Conservation (phyloP, 2,888 invertebrate genomes). For the Eudemis profundana region DNA sequence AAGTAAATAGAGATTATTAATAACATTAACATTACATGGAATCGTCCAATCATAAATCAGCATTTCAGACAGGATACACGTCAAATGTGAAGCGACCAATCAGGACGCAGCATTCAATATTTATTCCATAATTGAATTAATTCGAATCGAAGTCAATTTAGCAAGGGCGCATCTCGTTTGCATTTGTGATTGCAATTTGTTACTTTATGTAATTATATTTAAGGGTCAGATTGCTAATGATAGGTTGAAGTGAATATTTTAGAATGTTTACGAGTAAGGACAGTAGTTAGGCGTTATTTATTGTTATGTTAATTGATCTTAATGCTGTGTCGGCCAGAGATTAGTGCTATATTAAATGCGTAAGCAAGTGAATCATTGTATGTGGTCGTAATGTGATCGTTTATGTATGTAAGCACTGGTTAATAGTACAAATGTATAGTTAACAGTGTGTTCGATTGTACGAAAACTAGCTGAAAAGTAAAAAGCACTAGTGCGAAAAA, state of each 20-base stretch:
- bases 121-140: slow-evolving; percentile 23
- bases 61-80: slow-evolving; percentile 50
- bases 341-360: slow-evolving; percentile 22
- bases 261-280: slow-evolving; percentile 41
- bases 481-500: no score
- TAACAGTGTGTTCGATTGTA: not conserved
- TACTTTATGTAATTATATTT: not conserved
- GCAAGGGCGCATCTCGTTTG: not conserved
- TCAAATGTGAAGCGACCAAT: slow-evolving; percentile 56
- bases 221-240: not conserved
- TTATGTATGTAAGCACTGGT: not conserved
- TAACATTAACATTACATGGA: slow-evolving; percentile 49
- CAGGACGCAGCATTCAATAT: slow-evolving; percentile 50
- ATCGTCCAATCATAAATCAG: slow-evolving; percentile 66
- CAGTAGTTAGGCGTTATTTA: slow-evolving; percentile 29
- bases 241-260: slow-evolving; percentile 34
- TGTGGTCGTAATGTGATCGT: not conserved
- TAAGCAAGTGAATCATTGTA: slow-evolving; percentile 6
- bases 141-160: not conserved
- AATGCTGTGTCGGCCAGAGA: not conserved
- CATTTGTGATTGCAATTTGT: not conserved
- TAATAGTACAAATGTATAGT: not conserved
- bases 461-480: no score
- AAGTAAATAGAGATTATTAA: slow-evolving; percentile 16
- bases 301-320: slow-evolving; percentile 34